Conservation (phyloP, 1,140 invertebrate species). For the Portunus trituberculatus region DNA sequence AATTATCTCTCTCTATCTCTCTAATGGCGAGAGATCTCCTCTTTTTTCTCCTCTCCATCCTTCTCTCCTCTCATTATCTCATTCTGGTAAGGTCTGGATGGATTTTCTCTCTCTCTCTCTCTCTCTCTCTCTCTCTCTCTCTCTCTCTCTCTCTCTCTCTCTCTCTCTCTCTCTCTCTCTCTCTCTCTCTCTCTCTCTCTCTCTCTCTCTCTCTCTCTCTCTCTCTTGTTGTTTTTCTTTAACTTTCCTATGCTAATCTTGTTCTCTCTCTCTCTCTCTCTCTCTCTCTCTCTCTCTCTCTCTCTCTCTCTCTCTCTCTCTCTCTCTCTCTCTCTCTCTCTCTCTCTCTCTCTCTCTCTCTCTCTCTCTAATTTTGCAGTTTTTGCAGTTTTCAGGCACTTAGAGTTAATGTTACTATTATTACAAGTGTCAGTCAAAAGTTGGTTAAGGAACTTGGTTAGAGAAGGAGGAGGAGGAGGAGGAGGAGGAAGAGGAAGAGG, state of each 20-base stretch:
- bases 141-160: slow-evolving; percentile 6
- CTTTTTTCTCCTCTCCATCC: no score
- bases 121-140: neutral
- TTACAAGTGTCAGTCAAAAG: no score
- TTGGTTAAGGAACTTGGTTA: no score
- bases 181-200: neutral
- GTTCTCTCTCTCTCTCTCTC: neutral
- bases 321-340: neutral
- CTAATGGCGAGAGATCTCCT: no score
- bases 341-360: slow-evolving; percentile 12
- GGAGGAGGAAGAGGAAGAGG: no score
- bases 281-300: slow-evolving; percentile 8
- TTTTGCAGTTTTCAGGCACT: neutral
- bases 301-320: slow-evolving; percentile 6
- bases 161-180: slow-evolving; percentile 17
- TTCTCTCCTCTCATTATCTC: no score
- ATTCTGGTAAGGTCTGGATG: no score
- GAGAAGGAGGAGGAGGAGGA: no score
- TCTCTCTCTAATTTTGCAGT: neutral
- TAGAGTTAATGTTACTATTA: neutral
- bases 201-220: slow-evolving; percentile 13
- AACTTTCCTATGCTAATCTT: neutral
- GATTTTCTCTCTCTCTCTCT: no score
- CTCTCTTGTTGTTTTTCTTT: neutral
- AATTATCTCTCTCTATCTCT: no score